Conservation (phyloP, 2,113 vertebrate species). For the Misgurnus mizolepis region DNA sequence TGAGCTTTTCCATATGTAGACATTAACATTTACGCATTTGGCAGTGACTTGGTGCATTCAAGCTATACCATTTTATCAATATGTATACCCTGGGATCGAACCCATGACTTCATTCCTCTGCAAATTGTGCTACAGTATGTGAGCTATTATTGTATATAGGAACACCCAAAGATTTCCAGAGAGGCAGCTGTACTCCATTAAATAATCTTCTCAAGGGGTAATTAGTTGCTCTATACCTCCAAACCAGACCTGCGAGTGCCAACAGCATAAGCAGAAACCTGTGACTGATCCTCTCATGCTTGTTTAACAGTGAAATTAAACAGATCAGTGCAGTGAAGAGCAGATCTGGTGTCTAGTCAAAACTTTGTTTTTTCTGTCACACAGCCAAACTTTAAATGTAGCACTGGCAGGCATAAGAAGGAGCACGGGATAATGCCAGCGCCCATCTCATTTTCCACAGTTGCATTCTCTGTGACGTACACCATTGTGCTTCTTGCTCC, state of each 20-base stretch:
- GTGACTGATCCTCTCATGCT: constrained; percentile 27
- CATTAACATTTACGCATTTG: no score
- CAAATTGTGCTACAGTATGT: no score
- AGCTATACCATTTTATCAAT: no score
- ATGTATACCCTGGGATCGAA: no score
- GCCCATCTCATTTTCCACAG: background rate
- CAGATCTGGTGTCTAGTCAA: constrained; percentile 10
- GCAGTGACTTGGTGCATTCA: no score
- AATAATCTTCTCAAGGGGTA: background rate
- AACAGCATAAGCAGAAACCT: constrained; percentile 1
- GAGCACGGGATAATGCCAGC: background rate
- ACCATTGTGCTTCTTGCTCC: background rate
- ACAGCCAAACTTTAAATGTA: background rate
- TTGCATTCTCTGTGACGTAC: constrained; percentile 3
- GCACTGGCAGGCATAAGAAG: background rate
- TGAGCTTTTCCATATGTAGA: no score
- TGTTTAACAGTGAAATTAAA: constrained; percentile 7
- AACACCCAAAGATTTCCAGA: no score
- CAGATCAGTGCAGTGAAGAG: constrained; percentile 6
- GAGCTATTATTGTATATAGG: no score
- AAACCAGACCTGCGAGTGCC: background rate
- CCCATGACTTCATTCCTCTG: no score
- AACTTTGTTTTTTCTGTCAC: constrained; percentile 10
- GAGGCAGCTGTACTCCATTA: no score
- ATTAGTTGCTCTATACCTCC: background rate